These are phyloP conservation scores for Ormyrus pomaceus DNA, from an alignment of 2,888 invertebrate species.

Conservation along the genomic window DNA sequence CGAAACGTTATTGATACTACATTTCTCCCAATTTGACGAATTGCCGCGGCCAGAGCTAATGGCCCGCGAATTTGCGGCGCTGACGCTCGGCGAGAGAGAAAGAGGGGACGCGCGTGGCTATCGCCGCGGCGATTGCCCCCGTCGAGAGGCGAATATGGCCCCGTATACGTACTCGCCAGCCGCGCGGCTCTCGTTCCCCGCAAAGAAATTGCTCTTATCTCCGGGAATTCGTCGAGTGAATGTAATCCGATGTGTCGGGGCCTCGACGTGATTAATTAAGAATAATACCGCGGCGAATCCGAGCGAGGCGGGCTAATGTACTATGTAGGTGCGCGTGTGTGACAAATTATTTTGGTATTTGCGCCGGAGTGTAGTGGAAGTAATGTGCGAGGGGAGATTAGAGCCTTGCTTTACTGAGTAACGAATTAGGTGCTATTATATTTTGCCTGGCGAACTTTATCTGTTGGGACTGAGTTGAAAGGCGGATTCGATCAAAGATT, in stretches of 20 bases:
- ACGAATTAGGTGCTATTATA: too few relatives aligned
- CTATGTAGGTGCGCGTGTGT: neutral
- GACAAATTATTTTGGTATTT: neutral
- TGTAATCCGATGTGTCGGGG: constrained; percentile 3
- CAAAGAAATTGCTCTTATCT: constrained; percentile 29
- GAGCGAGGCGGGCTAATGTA: neutral
- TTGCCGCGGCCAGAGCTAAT: constrained; percentile 71
- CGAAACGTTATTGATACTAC: constrained; percentile 75
- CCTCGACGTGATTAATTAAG: constrained; percentile 26
- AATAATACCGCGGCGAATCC: constrained; percentile 13
- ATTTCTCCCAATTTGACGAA: constrained; percentile 76
- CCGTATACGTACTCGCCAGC: neutral
- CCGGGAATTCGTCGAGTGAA: constrained; percentile 16
- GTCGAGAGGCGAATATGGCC: neutral
- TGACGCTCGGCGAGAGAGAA: constrained; percentile 28
- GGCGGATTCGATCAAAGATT: too few relatives aligned
- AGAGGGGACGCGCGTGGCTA: constrained; percentile 41
- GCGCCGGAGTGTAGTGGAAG: too few relatives aligned
- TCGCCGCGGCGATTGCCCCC: neutral
- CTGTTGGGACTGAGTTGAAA: too few relatives aligned
- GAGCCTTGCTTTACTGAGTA: too few relatives aligned
- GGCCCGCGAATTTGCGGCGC: constrained; percentile 65
- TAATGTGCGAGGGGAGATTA: too few relatives aligned
- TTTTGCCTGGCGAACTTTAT: too few relatives aligned
- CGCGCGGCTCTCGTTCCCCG: neutral